phyloP scores from a whole-genome alignment of 2,888 invertebrate species.

The Tetheella fluctuosa region DNA sequence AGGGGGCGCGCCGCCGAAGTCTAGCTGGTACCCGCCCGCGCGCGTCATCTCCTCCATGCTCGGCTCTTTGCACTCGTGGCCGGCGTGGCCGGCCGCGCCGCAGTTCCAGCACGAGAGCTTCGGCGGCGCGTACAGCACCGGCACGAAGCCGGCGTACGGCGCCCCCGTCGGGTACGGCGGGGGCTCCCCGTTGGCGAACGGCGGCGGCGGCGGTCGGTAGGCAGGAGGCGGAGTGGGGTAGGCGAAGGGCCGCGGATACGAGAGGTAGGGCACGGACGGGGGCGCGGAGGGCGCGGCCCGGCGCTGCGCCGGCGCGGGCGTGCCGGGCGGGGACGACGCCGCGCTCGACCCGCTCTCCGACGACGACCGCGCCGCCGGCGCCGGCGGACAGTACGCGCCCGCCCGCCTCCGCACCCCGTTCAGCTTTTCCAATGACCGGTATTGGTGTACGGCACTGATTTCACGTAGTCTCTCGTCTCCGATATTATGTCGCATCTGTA shows the following conservation, averaged over 20 bases:
- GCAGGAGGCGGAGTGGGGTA: slow-evolving; percentile 73
- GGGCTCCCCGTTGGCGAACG: slow-evolving; percentile 78
- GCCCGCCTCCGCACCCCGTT: slow-evolving; percentile 81
- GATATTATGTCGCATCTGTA: slow-evolving; percentile 85
- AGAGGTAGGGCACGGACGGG: slow-evolving; percentile 61
- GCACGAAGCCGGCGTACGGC: slow-evolving; percentile 75
- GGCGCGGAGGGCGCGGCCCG: slow-evolving; percentile 55
- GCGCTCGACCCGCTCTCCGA: slow-evolving; percentile 76
- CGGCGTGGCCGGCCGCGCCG: slow-evolving; percentile 92
- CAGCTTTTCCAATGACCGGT: slow-evolving; percentile 84
- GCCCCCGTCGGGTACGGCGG: slow-evolving; percentile 73
- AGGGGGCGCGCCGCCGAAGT: slow-evolving; percentile 83
- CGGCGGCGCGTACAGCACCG: slow-evolving; percentile 83
- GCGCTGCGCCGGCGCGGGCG: slow-evolving; percentile 64
- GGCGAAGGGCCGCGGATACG: slow-evolving; percentile 69
- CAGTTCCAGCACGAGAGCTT: slow-evolving; percentile 96
- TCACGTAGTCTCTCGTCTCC: slow-evolving; percentile 87
- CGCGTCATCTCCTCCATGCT: slow-evolving; percentile 96
- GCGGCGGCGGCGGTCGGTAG: slow-evolving; percentile 72
- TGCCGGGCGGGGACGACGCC: slow-evolving; percentile 73
- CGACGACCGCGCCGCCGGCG: slow-evolving; percentile 53
- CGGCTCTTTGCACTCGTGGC: slow-evolving; percentile 94
- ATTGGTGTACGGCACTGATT: slow-evolving; percentile 80
- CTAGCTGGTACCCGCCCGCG: slow-evolving; percentile 87
- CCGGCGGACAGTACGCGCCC: slow-evolving; percentile 57